A percentile compares a stretch with the other conserved stretches of the same genome.
phyloP scores from a whole-genome alignment of 1,140 invertebrate genomes.

The Drosophila carrolli region DNA sequence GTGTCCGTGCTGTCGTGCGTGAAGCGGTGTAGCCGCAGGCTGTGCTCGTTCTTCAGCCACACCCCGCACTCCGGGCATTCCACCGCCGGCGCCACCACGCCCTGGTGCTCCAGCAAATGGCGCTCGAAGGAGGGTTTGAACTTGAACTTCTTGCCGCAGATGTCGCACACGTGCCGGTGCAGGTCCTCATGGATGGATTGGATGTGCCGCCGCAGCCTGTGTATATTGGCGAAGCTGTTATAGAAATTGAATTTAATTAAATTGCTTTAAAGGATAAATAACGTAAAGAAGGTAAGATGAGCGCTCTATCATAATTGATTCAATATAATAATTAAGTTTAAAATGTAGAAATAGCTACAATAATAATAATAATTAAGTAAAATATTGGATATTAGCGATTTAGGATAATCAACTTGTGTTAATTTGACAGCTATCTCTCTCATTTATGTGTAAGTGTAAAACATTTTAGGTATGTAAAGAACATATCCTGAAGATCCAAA shows the following conservation, averaged over 20 bases:
- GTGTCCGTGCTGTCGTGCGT: constrained; percentile 68
- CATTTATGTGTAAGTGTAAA: not conserved
- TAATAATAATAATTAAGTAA: no score
- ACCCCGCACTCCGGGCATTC: constrained; percentile 70
- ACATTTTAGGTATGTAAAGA: not conserved
- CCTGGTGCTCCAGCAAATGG: constrained; percentile 71
- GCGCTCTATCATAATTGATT: no score
- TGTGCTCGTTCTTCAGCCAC: constrained; percentile 78
- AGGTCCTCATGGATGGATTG: constrained; percentile 76
- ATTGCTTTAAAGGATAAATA: no score
- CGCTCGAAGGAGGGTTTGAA: constrained; percentile 77
- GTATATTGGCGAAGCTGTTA: constrained; percentile 66
- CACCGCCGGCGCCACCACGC: constrained; percentile 67
- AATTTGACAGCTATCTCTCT: not conserved
- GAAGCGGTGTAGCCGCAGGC: constrained; percentile 66
- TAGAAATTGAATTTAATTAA: not conserved
- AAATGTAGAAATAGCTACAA: no score
- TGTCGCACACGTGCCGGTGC: constrained; percentile 75
- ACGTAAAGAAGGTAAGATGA: no score
- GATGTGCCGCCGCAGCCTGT: constrained; percentile 67
- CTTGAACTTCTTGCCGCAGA: constrained; percentile 79
- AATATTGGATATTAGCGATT: no score
- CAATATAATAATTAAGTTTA: no score
- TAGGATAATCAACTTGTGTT: no score
- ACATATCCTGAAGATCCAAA: no score